Base-by-base conservation (phyloP, 2,113 vertebrate species). In the Thryonomys swinderianus region DNA sequence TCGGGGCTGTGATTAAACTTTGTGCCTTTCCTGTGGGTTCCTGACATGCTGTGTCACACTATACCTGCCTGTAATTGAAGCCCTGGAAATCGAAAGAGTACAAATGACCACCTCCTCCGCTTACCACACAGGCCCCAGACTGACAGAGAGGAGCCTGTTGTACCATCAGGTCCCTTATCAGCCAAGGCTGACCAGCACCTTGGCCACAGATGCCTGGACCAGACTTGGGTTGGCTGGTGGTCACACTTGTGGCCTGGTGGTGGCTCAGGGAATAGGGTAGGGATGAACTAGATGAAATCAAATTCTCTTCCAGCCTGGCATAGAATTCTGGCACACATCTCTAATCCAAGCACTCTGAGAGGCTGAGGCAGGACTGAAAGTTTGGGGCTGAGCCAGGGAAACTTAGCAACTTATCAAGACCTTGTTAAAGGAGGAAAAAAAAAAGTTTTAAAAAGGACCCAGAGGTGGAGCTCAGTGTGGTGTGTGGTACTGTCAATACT, bases 191-290 rank as follows among this genome's bases (percentile, higher is more conserved):
- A 55, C 20, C 48, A 66, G 34, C 32, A 37, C 18, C 32, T 74
- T 23, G 12, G n/a, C 23, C 42, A 25, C 5, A n/a, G 59, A 59
- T 0, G 0, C 14, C 0, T 17, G 42, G 30, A 9, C 71, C 34
- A 53, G n/a, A 73, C 66, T 45, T 57, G 51, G 48, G 37, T 14
- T 40, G 42, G 17, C 27, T 18, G 32, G 67, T 25, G 6, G 64
- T 53, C 82, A 83, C 69, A 25, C 7, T 27, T 45, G 17, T 25
- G 12, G 37, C 11, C 53, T 32, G 83, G 48, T 40, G 53, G 53
- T 4, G 16, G 85, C 18, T 80, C 67, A 57, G 30, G 17, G 42
- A 37, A 81, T 16, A 61, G 21, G 53, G 21, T 37, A 2, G 34
- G 1, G 18, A 27, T 61, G 53, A 40, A 2, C 51, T 71, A 30